Conservation (phyloP, 2,797 vertebrate genomes). For the Monodelphis domestica region DNA sequence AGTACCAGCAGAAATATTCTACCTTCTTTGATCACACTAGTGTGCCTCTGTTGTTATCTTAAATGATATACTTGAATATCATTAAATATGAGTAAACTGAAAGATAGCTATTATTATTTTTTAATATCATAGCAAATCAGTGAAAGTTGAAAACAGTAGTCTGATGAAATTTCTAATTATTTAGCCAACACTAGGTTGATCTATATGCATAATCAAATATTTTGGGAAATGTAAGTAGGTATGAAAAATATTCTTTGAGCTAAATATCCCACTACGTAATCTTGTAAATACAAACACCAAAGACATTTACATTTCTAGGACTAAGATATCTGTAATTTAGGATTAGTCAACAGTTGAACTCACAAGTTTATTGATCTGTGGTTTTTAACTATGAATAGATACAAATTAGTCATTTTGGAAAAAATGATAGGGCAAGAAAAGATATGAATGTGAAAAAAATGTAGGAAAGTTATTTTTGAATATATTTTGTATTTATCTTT, state of each 20-base stretch:
- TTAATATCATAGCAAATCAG: not conserved
- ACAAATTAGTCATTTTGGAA: constrained; percentile 50
- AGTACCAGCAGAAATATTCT: constrained; percentile 9
- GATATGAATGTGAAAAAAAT: constrained; percentile 31
- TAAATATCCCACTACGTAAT: not conserved
- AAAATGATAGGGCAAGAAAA: constrained; percentile 16
- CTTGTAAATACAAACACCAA: constrained; percentile 39
- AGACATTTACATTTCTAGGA: constrained; percentile 32
- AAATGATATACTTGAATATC: constrained; percentile 29
- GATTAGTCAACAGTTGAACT: constrained; percentile 41
- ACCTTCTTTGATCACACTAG: constrained; percentile 26
- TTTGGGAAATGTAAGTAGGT: not conserved
- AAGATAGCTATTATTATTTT: constrained; percentile 9
- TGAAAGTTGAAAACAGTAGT: constrained; percentile 12
- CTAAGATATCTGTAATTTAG: constrained; percentile 37
- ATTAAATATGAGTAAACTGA: constrained; percentile 35
- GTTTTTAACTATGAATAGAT: constrained; percentile 37
- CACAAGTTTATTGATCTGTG: not conserved
- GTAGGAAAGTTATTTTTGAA: constrained; percentile 36
- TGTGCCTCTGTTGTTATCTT: not conserved
- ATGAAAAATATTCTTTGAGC: not conserved
- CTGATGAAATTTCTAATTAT: not conserved
- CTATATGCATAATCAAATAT: not conserved
- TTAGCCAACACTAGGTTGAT: not conserved
- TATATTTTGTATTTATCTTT: constrained; percentile 23